Base-by-base conservation (phyloP, 2,113 vertebrate species). In the Alouatta palliata region DNA sequence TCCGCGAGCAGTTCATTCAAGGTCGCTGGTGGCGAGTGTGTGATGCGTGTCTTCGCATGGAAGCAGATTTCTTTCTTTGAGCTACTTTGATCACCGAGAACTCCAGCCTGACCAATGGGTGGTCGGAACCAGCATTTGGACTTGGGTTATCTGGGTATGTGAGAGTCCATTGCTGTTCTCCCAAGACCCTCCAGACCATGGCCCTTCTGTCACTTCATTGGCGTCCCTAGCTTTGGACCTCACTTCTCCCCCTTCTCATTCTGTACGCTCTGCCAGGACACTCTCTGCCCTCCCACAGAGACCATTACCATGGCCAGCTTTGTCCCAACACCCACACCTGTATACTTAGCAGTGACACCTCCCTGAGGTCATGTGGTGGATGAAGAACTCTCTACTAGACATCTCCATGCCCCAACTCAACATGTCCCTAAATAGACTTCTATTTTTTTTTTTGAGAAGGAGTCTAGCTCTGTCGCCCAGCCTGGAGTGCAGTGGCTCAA, bases 41-140 rank as follows among this genome's bases (percentile, higher is more conserved):
- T 0, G 0, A 14, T 43, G 19, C 11, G 3, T 52, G 13, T 64
- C 68, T 45, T 0, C n/a, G 17, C 20, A 1, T 20, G 13, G n/a
- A 79, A 25, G 49, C 3, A 7, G 76, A 61, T 70, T 64, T 70
- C 25, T 66, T 93, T 35, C 73, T 81, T 81, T 49, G 11, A 23
- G 30, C n/a, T 30, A 4, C 58, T 91, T 32, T 32, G 25, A 20
- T 58, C 80, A 52, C 43, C 54, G 8, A 37, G 56, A 43, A 37
- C 76, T 45, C 52, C 35, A 11, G n/a, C 30, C 35, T 64, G 20
- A 13, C 68, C 30, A 27, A 8, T 27, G 3, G 35, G 7, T 76
- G 8, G 47, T 71, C 84, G 10, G 20, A 83, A 30, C 30, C 3
- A n/a, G 64, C 56, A n/a, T 52, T 43, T 16, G 30, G 20, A 21